These are phyloP conservation scores for Mythimna ferrago DNA, from an alignment of 2,888 invertebrate genomes.

Conservation along the genomic window DNA sequence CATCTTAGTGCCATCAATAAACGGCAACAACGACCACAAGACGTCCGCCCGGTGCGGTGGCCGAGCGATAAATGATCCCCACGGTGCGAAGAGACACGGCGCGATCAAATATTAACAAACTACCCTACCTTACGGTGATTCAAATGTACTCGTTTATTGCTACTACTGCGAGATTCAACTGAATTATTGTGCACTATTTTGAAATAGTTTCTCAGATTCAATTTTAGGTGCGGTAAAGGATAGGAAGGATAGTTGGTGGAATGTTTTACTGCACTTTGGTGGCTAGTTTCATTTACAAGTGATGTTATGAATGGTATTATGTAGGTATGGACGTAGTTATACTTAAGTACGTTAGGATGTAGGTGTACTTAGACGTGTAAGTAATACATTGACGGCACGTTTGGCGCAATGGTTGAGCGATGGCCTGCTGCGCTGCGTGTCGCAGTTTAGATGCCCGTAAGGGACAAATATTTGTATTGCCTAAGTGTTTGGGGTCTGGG, in stretches of 20 bases:
- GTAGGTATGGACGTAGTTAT: too few species aligned
- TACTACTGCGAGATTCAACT: conserved; percentile 68
- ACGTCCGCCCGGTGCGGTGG: conserved; percentile 76
- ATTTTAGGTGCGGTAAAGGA: conserved; percentile 37
- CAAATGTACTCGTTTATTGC: conserved; percentile 80
- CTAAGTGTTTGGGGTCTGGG: too few species aligned
- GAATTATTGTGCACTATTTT: conserved; percentile 54
- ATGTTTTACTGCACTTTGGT: conserved; percentile 16
- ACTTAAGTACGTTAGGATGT: too few species aligned
- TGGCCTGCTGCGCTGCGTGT: too few species aligned
- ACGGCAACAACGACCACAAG: conserved; percentile 73
- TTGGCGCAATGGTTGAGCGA: too few species aligned
- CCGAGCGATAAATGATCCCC: conserved; percentile 80
- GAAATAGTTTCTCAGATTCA: conserved; percentile 52
- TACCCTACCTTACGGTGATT: conserved; percentile 80
- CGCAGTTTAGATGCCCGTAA: too few species aligned
- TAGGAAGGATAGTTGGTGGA: conserved; percentile 19
- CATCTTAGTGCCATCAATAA: conserved; percentile 70
- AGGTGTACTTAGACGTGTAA: too few species aligned
- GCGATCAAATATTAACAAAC: conserved; percentile 88
- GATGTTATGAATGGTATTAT: neutral
- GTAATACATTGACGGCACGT: too few species aligned
- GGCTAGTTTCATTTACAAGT: neutral
- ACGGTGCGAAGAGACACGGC: conserved; percentile 75
- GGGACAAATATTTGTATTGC: too few species aligned